These are phyloP conservation scores for Dermolepida albohirtum DNA, from an alignment of 2,888 invertebrate genomes.

Conservation along the genomic window DNA sequence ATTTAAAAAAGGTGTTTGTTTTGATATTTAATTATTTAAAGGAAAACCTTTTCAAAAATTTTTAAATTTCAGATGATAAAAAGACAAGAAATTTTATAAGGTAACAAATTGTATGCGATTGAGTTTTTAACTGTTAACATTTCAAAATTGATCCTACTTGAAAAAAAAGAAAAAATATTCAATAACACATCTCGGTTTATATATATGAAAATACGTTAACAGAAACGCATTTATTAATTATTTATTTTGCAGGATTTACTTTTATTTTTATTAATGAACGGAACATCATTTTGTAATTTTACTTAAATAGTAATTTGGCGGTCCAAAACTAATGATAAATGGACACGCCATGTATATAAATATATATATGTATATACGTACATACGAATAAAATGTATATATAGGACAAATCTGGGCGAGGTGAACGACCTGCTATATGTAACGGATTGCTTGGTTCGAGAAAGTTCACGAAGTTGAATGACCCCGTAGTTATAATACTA, in stretches of 20 bases:
- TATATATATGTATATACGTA: not conserved
- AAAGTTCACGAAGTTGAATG: slow-evolving; percentile 62
- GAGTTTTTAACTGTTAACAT: too few relatives aligned
- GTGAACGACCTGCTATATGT: slow-evolving; percentile 62
- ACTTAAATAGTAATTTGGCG: slow-evolving; percentile 42
- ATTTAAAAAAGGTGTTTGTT: too few relatives aligned
- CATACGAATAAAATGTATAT: slow-evolving; percentile 22
- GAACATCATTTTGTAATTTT: slow-evolving; percentile 26
- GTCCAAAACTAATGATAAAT: slow-evolving; percentile 4
- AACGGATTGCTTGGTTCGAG: slow-evolving; percentile 57
- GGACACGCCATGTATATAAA: not conserved
- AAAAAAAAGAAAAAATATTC: too few relatives aligned
- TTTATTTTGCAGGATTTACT: not conserved
- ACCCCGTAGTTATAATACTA: slow-evolving; percentile 56
- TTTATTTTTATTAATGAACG: slow-evolving; percentile 6
- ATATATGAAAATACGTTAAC: too few relatives aligned
- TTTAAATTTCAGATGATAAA: too few relatives aligned
- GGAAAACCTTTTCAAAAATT: too few relatives aligned
- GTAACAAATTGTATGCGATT: too few relatives aligned
- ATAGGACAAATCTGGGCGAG: slow-evolving; percentile 50
- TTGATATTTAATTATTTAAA: too few relatives aligned
- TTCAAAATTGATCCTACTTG: too few relatives aligned
- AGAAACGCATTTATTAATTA: too few relatives aligned
- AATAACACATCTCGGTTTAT: too few relatives aligned
- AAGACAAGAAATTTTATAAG: too few relatives aligned